phyloP scores from a whole-genome alignment of 2,888 invertebrate species.

The Hydroisotoma schaefferi region DNA sequence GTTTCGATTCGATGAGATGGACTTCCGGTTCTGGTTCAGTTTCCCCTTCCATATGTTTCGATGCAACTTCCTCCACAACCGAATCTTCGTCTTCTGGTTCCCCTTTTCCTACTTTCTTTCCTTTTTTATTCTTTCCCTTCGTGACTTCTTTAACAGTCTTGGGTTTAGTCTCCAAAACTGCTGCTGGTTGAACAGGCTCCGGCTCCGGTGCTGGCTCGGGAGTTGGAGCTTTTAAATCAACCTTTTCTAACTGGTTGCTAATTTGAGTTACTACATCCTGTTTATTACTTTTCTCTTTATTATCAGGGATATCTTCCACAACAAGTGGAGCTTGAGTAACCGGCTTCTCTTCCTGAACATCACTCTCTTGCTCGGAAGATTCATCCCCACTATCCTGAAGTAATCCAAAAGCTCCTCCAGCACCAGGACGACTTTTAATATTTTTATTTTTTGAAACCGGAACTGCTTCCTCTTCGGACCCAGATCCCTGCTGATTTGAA shows the following conservation, averaged over 20 bases:
- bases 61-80: constrained; percentile 23
- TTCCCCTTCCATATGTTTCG: no score
- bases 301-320: neutral
- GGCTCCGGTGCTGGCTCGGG: constrained; percentile 43
- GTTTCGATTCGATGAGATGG: constrained; percentile 5
- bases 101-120: no score
- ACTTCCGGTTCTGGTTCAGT: constrained; percentile 11
- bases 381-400: neutral
- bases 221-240: neutral
- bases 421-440: neutral
- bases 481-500: constrained; percentile 1
- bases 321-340: neutral
- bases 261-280: constrained; percentile 12
- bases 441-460: neutral
- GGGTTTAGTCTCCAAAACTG: constrained; percentile 50
- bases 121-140: constrained; percentile 26
- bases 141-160: constrained; percentile 29
- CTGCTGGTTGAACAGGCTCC: no score
- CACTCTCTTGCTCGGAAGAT: constrained; percentile 9
- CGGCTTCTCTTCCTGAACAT: constrained; percentile 16
- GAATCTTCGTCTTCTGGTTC: constrained; percentile 27
- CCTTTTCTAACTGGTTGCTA: constrained; percentile 1
- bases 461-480: constrained; percentile 18
- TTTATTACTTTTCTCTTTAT: constrained; percentile 19
- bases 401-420: neutral